A percentile compares a stretch with the other conserved stretches of the same genome.
phyloP scores from a whole-genome alignment of 2,888 invertebrate genomes.

The Phaonia tiefii region DNA sequence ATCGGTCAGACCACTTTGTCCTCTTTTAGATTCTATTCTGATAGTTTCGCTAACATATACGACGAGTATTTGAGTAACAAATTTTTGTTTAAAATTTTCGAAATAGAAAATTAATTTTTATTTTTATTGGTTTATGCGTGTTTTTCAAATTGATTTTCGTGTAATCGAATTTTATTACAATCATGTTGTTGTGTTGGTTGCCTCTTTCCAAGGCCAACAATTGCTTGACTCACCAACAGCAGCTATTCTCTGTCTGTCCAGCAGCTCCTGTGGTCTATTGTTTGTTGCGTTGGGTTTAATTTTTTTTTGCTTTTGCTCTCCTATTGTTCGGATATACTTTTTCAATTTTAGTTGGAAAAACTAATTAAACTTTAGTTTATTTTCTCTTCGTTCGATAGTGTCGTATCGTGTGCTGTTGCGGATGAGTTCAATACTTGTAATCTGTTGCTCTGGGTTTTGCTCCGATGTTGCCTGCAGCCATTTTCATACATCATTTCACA shows the following conservation, averaged over 20 bases:
- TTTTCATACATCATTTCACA: conserved; percentile 57
- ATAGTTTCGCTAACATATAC: conserved; percentile 25
- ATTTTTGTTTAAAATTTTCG: conserved; percentile 38
- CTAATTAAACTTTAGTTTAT: conserved; percentile 63
- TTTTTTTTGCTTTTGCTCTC: conserved; percentile 24
- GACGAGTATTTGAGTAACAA: conserved; percentile 29
- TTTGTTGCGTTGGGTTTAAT: not conserved
- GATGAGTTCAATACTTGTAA: conserved; percentile 39
- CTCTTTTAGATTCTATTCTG: not conserved
- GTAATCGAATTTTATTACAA: conserved; percentile 64
- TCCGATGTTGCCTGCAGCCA: conserved; percentile 37
- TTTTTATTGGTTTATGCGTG: conserved; percentile 64
- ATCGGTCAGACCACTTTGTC: not conserved
- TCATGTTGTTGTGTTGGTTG: conserved; percentile 16
- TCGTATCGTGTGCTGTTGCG: conserved; percentile 29
- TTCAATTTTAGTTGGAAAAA: conserved; percentile 65
- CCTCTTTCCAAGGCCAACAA: not conserved
- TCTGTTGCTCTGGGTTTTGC: conserved; percentile 29
- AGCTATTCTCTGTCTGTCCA: not conserved
- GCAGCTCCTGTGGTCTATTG: conserved; percentile 1
- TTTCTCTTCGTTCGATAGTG: not conserved
- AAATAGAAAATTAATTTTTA: conserved; percentile 62
- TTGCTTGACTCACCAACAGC: not conserved
- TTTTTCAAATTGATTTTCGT: conserved; percentile 60
- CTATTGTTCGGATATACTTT: conserved; percentile 55